These are phyloP conservation scores for Oenanthe oenanthe DNA, from an alignment of 2,113 vertebrate species.

Conservation along the genomic window DNA sequence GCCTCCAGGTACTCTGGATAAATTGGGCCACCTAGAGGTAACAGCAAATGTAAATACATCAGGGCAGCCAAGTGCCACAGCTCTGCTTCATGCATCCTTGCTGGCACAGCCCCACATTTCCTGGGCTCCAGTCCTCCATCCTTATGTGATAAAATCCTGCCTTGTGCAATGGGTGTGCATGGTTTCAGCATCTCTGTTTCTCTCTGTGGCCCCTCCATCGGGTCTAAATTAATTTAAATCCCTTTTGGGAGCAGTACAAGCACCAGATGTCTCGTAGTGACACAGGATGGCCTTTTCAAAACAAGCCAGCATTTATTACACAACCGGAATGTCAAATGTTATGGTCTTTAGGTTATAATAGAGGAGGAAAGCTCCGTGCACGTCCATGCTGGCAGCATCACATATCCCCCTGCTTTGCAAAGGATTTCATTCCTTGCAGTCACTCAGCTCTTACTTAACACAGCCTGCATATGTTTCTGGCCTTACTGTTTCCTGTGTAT, in stretches of 20 bases:
- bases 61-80: not conserved
- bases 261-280: conserved; percentile 18
- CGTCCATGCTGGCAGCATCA: not conserved
- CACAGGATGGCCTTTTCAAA: conserved; percentile 51
- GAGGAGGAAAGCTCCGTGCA: conserved; percentile 42
- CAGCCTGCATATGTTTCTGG: not conserved
- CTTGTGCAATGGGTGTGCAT: not conserved
- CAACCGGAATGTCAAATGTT: conserved; percentile 54
- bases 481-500: not conserved
- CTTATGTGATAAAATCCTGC: not conserved
- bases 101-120: not conserved
- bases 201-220: not conserved
- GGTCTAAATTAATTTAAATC: conserved; percentile 40
- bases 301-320: conserved; percentile 56
- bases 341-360: conserved; percentile 48
- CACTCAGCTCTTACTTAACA: not conserved
- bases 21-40: conserved; percentile 68
- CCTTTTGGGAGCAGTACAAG: not conserved
- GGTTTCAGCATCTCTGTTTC: not conserved
- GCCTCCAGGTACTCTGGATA: conserved; percentile 44
- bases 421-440: not conserved
- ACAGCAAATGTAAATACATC: not conserved
- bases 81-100: not conserved
- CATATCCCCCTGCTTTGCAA: not conserved
- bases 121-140: not conserved